These are phyloP conservation scores for Hyphantria cunea DNA, from an alignment of 1,140 invertebrate species.

Conservation along the genomic window DNA sequence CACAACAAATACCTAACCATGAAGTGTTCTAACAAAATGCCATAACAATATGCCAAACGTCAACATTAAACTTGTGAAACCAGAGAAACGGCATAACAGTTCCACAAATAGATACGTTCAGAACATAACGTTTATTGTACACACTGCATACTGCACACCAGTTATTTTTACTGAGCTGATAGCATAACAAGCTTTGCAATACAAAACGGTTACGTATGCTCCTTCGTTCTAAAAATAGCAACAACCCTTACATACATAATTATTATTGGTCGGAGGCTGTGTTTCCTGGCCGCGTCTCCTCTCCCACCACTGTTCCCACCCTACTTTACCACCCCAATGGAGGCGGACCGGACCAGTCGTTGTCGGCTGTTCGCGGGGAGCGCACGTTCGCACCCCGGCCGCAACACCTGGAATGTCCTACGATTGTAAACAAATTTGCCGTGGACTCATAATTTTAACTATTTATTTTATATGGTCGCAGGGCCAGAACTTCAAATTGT, in stretches of 20 bases:
- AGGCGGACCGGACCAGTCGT: constrained; percentile 22
- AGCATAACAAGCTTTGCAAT: constrained; percentile 25
- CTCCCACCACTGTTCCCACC: constrained; percentile 20
- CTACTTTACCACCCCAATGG: constrained; percentile 11
- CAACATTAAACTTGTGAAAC: constrained; percentile 44
- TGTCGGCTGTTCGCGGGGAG: constrained; percentile 30
- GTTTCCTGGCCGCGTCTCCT: constrained; percentile 50
- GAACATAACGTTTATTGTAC: constrained; percentile 36
- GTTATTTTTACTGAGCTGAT: constrained; percentile 39
- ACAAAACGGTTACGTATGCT: constrained; percentile 53
- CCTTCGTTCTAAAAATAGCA: constrained; percentile 65
- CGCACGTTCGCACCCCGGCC: constrained; percentile 22
- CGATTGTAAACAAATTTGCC: constrained; percentile 8
- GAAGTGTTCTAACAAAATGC: constrained; percentile 9
- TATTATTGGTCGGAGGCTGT: constrained; percentile 72
- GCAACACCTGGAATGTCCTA: constrained; percentile 22
- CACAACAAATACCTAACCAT: constrained; percentile 1
- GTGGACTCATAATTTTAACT: neutral
- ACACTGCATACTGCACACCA: constrained; percentile 10
- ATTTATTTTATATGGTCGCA: neutral
- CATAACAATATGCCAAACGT: constrained; percentile 5
- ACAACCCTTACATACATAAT: constrained; percentile 70
- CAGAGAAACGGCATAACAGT: constrained; percentile 38
- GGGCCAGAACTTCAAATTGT: neutral
- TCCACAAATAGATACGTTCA: constrained; percentile 43